These are phyloP conservation scores for Zelleria hepariella DNA, from an alignment of 2,888 invertebrate genomes.

Conservation along the genomic window DNA sequence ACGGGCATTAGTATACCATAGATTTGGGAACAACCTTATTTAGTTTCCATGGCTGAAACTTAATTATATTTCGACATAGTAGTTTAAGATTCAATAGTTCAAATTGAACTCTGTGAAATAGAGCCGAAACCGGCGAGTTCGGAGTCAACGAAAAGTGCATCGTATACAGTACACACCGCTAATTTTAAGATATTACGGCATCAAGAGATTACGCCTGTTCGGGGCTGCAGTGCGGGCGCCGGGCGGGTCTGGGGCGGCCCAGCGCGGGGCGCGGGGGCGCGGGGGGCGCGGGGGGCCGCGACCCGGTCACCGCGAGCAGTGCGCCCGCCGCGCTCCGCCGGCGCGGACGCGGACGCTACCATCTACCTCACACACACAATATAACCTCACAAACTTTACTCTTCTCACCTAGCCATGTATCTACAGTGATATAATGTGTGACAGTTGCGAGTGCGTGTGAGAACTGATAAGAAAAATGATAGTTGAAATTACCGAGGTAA, in stretches of 20 bases:
- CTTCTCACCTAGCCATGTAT: neutral
- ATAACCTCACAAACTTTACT: neutral
- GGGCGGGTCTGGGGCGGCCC: slow-evolving; percentile 13
- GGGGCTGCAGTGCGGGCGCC: slow-evolving; percentile 50
- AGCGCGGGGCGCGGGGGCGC: slow-evolving; percentile 19
- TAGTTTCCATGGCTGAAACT: too few species aligned
- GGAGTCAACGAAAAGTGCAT: slow-evolving; percentile 44
- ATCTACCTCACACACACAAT: too few species aligned
- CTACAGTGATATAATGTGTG: neutral
- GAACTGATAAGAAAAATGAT: slow-evolving; percentile 43
- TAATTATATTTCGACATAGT: too few species aligned
- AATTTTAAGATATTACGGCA: slow-evolving; percentile 64
- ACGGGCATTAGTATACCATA: too few species aligned
- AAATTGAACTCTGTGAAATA: too few species aligned
- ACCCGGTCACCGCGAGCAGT: slow-evolving; percentile 58
- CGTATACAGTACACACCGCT: slow-evolving; percentile 35
- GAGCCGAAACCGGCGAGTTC: neutral
- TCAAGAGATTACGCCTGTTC: slow-evolving; percentile 43
- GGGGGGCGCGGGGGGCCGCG: slow-evolving; percentile 31
- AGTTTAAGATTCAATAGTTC: too few species aligned
- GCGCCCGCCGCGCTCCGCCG: slow-evolving; percentile 63
- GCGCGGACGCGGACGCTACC: slow-evolving; percentile 40
- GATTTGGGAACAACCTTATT: too few species aligned
- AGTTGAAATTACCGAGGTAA: slow-evolving; percentile 67
- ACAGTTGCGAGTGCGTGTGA: slow-evolving; percentile 4